Conservation (phyloP, 2,113 vertebrate genomes). For the Indicator indicator region DNA sequence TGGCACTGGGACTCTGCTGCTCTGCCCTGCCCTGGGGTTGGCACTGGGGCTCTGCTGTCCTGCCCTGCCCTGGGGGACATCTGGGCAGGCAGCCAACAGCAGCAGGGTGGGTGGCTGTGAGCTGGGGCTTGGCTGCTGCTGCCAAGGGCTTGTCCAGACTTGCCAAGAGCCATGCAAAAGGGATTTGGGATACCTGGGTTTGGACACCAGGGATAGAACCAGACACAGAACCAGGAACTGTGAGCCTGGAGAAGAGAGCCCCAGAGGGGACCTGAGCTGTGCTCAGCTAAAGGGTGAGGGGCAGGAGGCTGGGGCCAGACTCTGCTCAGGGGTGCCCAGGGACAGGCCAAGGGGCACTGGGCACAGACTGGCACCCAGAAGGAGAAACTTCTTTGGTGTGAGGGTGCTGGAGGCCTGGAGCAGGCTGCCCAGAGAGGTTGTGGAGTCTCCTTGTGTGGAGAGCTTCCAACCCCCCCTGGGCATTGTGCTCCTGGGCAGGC, state of each 20-base stretch:
- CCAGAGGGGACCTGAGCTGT: neutral
- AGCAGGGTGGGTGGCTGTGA: neutral
- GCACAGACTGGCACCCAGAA: neutral
- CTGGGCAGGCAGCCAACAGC: neutral
- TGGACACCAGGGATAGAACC: neutral
- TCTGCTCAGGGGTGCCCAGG: neutral
- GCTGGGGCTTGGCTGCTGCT: neutral
- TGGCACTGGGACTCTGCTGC: neutral
- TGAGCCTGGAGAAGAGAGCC: neutral
- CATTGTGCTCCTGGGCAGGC: too few species aligned
- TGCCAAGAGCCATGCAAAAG: accelerated
- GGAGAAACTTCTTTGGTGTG: too few species aligned
- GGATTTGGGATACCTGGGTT: neutral
- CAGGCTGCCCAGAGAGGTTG: too few species aligned
- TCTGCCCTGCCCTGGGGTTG: neutral
- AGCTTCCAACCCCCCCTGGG: too few species aligned
- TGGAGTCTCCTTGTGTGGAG: too few species aligned
- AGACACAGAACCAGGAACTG: neutral
- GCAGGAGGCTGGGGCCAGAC: neutral
- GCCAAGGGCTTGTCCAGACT: neutral
- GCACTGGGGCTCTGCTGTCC: neutral
- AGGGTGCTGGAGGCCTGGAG: too few species aligned
- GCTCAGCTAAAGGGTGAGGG: neutral
- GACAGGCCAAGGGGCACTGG: neutral
- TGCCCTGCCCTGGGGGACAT: neutral